Conservation (phyloP, 2,797 vertebrate species). For the Dendrocincla fuliginosa region DNA sequence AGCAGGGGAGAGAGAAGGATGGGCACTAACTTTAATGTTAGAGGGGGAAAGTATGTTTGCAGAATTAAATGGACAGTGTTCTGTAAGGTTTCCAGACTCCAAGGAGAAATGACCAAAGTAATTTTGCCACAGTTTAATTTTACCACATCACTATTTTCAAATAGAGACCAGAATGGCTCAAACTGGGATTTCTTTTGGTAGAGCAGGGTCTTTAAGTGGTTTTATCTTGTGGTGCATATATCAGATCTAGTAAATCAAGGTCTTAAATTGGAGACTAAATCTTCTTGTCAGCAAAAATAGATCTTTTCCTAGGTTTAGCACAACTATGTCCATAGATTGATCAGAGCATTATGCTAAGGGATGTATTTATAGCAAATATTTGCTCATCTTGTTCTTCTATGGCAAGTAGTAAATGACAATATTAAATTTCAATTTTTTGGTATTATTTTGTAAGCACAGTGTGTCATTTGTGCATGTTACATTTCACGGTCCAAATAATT, state of each 20-base stretch:
- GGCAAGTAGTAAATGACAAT: neutral
- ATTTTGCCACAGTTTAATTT: neutral
- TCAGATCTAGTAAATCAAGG: neutral
- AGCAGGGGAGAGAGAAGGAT: rapidly evolving
- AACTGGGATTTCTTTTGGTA: neutral
- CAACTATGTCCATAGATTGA: neutral
- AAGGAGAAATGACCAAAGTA: neutral
- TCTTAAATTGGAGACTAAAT: neutral
- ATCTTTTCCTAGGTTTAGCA: neutral
- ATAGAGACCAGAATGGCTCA: neutral
- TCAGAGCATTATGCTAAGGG: neutral
- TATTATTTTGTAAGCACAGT: neutral
- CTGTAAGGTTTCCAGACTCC: neutral
- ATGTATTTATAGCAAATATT: neutral
- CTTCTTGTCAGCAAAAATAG: neutral
- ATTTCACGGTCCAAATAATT: neutral
- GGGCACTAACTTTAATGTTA: neutral
- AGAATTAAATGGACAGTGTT: neutral
- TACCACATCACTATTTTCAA: neutral
- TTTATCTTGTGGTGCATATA: neutral
- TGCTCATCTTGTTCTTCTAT: neutral
- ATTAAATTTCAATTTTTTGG: neutral
- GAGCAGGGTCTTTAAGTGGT: neutral
- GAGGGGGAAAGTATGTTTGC: neutral
- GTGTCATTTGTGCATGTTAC: neutral